Evolutionary conservation across 1,140 invertebrate species (phyloP).

Genomic region (Drosophila pachea): DNA sequence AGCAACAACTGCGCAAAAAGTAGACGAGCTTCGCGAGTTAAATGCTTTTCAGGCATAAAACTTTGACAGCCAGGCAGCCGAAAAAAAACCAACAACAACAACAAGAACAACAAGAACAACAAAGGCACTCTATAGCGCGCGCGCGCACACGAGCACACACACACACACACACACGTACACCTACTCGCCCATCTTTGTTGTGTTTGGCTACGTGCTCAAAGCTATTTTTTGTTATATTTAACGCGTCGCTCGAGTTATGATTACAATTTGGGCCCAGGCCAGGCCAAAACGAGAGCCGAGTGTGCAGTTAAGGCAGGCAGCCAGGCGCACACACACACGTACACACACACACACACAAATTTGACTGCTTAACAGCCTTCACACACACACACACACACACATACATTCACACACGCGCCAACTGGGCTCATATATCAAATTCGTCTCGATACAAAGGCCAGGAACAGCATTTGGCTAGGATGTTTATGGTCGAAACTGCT

Average conservation of each 20-base stretch:
- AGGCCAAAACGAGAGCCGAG: not conserved
- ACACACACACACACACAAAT: constrained; percentile 10
- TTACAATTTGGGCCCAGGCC: constrained; percentile 57
- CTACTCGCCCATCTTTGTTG: constrained; percentile 16
- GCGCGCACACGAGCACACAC: constrained; percentile 1
- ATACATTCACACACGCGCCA: constrained; percentile 4
- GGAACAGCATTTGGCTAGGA: too few relatives aligned
- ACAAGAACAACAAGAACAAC: constrained; percentile 35
- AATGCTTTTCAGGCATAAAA: constrained; percentile 59
- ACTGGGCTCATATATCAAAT: constrained; percentile 10
- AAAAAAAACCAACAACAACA: constrained; percentile 35
- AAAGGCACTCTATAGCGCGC: constrained; percentile 4
- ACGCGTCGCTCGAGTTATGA: constrained; percentile 72
- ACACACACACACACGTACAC: constrained; percentile 11
- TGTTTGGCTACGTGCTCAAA: constrained; percentile 67
- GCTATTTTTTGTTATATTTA: constrained; percentile 77
- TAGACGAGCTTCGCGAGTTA: constrained; percentile 47
- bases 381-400: not conserved
- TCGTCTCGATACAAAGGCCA: not conserved
- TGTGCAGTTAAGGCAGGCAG: constrained; percentile 1
- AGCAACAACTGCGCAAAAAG: constrained; percentile 4
- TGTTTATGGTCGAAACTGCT: too few relatives aligned
- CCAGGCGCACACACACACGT: not conserved
- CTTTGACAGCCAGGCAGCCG: constrained; percentile 39
- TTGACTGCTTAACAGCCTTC: too few relatives aligned